A percentile compares a stretch with the other conserved stretches of the same genome.
phyloP scores from a whole-genome alignment of 35 echinoderm and acorn worm species.

The Anneissia japonica region DNA sequence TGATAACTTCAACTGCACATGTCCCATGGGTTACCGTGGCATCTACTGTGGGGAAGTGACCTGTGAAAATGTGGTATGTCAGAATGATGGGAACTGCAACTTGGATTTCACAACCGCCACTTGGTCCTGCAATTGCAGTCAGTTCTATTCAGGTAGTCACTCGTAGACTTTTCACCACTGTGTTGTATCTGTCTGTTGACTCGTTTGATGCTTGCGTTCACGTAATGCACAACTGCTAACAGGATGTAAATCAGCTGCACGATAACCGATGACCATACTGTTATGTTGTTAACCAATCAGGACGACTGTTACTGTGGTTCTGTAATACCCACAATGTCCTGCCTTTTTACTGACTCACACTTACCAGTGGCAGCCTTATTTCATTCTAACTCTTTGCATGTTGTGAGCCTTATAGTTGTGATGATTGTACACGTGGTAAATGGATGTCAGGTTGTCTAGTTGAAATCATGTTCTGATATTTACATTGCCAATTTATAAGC shows the following conservation, averaged over 20 bases:
- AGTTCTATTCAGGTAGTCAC: constrained; percentile 55
- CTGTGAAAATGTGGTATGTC: constrained; percentile 59
- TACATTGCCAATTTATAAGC: no score
- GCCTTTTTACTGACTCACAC: no score
- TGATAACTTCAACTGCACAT: constrained; percentile 37
- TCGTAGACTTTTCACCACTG: no score
- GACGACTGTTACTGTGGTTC: background rate
- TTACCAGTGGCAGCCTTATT: background rate
- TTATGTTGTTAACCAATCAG: background rate
- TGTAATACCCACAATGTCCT: background rate
- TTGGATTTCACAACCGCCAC: constrained; percentile 17
- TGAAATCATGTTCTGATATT: no score
- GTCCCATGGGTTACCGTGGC: constrained; percentile 62
- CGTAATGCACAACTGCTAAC: background rate
- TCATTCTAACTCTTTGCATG: background rate
- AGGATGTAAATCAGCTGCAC: background rate
- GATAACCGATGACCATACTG: no score
- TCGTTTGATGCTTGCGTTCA: background rate
- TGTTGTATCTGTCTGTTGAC: background rate
- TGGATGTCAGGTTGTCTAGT: no score
- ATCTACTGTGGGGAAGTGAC: constrained; percentile 29
- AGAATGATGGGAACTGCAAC: constrained; percentile 48
- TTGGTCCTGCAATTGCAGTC: constrained; percentile 64
- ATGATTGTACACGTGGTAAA: no score
- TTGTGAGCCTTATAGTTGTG: background rate